Evolutionary conservation across 30 jellyfish, hydroid and myxozoan species (phyloP).

Genomic region (Morbakka virulenta): DNA sequence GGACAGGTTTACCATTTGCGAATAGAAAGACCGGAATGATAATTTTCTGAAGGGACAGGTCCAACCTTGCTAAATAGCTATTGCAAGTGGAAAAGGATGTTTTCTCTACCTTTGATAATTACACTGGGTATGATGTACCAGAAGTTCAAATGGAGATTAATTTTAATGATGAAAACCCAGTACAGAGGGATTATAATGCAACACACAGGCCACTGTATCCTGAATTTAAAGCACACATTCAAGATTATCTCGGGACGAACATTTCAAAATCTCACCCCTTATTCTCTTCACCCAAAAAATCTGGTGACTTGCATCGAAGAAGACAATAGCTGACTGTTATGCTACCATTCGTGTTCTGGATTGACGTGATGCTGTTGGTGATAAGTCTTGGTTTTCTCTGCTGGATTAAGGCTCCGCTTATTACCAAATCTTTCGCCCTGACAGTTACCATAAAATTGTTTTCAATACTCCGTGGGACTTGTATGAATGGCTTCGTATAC

Average conservation of each 20-base stretch:
- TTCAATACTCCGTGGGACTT: slow-evolving; percentile 64
- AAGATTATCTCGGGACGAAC: slow-evolving; percentile 5
- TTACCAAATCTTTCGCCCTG: slow-evolving; percentile 48
- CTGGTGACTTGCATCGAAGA: neutral
- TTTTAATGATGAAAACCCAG: slow-evolving; percentile 14
- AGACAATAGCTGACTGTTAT: slow-evolving; percentile 43
- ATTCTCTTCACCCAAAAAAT: slow-evolving; percentile 20
- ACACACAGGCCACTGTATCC: slow-evolving; percentile 23
- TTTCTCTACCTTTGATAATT: too few relatives aligned
- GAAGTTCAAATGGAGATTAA: neutral
- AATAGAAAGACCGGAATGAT: too few relatives aligned
- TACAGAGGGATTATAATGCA: slow-evolving; percentile 4
- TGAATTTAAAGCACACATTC: slow-evolving; percentile 11
- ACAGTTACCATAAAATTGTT: slow-evolving; percentile 7
- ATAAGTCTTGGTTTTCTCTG: slow-evolving; percentile 23
- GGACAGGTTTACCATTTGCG: too few relatives aligned
- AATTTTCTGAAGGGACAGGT: too few relatives aligned
- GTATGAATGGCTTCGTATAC: slow-evolving; percentile 48
- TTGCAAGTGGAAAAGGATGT: too few relatives aligned
- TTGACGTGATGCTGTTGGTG: slow-evolving; percentile 13
- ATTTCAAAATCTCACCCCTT: slow-evolving; percentile 15
- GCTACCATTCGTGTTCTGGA: slow-evolving; percentile 36
- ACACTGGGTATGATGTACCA: too few relatives aligned
- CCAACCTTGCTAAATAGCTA: too few relatives aligned
- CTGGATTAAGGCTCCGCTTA: slow-evolving; percentile 35